Percentiles rank a stretch among this genome's conserved stretches.
phyloP scores from a whole-genome alignment of 2,888 invertebrate genomes.

The Boloria euphrosyne region DNA sequence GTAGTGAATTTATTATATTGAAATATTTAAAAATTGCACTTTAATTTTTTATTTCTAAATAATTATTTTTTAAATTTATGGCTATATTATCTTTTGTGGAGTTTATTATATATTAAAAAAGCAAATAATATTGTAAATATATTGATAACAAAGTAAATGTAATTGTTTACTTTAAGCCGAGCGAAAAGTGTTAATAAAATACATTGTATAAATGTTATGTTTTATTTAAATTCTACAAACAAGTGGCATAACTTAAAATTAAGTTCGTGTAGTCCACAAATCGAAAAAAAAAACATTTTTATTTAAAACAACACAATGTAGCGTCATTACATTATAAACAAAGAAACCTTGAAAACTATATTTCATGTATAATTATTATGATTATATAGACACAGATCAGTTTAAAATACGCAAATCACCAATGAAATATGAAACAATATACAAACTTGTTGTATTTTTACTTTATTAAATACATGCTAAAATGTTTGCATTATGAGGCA shows the following conservation, averaged over 20 bases:
- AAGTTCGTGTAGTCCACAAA: slow-evolving; percentile 25
- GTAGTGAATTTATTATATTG: background rate
- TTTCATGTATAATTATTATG: background rate
- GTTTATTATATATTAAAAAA: slow-evolving; percentile 18
- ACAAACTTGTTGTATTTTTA: too few relatives aligned
- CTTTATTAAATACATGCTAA: background rate
- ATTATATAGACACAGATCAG: slow-evolving; percentile 4
- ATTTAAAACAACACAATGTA: slow-evolving; percentile 8
- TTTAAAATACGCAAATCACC: slow-evolving; percentile 1
- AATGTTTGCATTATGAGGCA: background rate
- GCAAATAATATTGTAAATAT: slow-evolving; percentile 21
- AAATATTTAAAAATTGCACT: slow-evolving; percentile 8
- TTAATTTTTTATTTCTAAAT: slow-evolving; percentile 1
- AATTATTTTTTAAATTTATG: slow-evolving; percentile 10
- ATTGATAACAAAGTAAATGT: background rate
- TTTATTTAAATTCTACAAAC: slow-evolving; percentile 35
- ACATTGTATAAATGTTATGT: slow-evolving; percentile 17
- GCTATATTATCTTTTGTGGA: slow-evolving; percentile 20
- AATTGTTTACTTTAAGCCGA: slow-evolving; percentile 1
- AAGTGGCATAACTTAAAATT: slow-evolving; percentile 32
- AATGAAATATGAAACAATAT: background rate
- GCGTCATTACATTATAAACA: slow-evolving; percentile 3
- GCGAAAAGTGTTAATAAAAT: slow-evolving; percentile 29
- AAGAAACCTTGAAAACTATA: background rate
- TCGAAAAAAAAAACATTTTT: slow-evolving; percentile 18